These are phyloP conservation scores for Syngnathoides biaculeatus DNA, from an alignment of 2,113 vertebrate genomes.

Conservation along the genomic window DNA sequence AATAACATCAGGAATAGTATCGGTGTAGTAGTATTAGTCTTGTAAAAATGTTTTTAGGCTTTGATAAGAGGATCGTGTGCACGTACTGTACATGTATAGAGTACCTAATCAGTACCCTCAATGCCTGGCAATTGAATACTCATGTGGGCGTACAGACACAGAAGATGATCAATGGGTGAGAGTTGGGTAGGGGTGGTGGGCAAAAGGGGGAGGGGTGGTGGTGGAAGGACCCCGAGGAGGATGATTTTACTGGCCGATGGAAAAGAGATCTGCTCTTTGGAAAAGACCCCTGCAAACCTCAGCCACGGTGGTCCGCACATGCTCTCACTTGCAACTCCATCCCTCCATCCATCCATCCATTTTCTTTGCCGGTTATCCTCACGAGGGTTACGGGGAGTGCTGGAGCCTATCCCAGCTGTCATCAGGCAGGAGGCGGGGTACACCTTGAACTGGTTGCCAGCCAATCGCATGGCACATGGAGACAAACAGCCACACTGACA, in stretches of 20 bases:
- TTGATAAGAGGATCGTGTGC: background rate
- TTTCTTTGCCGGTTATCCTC: no score
- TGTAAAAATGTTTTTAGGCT: background rate
- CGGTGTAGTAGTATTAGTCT: background rate
- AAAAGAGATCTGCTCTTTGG: slow-evolving; percentile 47
- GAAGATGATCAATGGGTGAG: slow-evolving; percentile 46
- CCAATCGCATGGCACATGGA: no score
- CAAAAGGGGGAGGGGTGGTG: slow-evolving; percentile 20
- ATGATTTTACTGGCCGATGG: slow-evolving; percentile 60
- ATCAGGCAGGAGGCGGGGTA: no score
- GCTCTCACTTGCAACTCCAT: no score
- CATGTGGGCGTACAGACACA: background rate
- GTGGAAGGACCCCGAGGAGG: slow-evolving; percentile 57
- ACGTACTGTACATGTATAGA: background rate
- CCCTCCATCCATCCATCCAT: no score
- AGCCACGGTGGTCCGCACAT: background rate
- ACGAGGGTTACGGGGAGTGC: no score
- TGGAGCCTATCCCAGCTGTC: no score
- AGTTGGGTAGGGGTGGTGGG: slow-evolving; percentile 18
- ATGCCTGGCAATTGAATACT: slow-evolving; percentile 12
- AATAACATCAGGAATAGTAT: background rate
- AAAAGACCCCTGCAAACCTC: slow-evolving; percentile 19
- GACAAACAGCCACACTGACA: no score
- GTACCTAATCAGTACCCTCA: background rate
- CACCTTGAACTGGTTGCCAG: no score